phyloP scores from a whole-genome alignment of 2,797 vertebrate genomes.

The Uromys caudimaculatus region DNA sequence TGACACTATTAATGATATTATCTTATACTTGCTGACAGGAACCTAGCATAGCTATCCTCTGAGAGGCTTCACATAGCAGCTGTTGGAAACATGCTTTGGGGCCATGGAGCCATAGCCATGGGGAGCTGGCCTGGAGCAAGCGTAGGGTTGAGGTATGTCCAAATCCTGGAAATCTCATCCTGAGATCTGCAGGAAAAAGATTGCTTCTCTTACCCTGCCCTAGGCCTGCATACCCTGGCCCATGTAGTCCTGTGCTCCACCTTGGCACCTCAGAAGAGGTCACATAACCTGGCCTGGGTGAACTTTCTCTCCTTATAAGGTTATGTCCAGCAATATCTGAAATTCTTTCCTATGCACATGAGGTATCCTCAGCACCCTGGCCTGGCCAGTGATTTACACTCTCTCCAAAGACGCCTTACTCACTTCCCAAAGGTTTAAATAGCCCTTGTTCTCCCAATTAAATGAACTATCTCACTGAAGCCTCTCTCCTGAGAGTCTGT shows the following conservation, averaged over 20 bases:
- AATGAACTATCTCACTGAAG: not conserved
- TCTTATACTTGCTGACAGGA: not conserved
- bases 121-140: not conserved
- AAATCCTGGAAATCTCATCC: not conserved
- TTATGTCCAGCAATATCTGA: not conserved
- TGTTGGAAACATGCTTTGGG: not conserved
- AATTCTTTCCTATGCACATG: not conserved
- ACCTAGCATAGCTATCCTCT: not conserved
- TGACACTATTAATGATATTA: not conserved
- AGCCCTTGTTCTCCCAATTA: not conserved
- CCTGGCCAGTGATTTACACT: not conserved
- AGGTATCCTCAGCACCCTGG: not conserved
- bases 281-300: not conserved
- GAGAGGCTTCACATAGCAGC: not conserved
- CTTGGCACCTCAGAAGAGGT: not conserved
- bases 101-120: not conserved
- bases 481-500: not conserved
- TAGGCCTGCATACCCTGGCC: not conserved
- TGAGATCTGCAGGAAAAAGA: not conserved
- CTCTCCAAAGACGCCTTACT: not conserved
- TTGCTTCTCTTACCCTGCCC: not conserved
- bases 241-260: not conserved
- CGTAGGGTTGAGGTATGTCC: not conserved
- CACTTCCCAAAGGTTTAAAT: not conserved
- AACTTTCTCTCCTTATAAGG: not conserved